phyloP scores from a whole-genome alignment of 2,888 invertebrate species.

The Podabrus alpinus region DNA sequence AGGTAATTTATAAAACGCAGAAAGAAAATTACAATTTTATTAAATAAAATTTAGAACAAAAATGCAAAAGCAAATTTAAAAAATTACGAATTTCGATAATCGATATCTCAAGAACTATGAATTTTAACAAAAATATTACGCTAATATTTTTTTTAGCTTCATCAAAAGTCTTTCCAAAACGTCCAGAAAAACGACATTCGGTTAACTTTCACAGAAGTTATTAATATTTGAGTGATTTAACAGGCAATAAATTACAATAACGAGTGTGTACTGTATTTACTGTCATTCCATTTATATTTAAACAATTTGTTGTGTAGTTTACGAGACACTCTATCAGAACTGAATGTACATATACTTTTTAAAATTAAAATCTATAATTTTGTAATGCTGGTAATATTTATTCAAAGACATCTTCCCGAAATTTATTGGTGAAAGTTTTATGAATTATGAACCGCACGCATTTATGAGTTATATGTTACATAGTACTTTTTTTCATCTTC shows the following conservation, averaged over 20 bases:
- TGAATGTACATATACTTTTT: neutral
- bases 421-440: conserved; percentile 22
- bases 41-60: no score
- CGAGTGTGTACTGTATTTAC: neutral
- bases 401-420: conserved; percentile 11
- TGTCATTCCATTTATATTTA: neutral
- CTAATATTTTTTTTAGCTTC: no score
- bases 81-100: no score
- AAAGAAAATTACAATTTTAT: no score
- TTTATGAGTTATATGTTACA: conserved; percentile 7
- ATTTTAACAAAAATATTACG: no score
- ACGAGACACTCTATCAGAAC: neutral
- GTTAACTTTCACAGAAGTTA: no score
- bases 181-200: no score
- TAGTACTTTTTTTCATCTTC: conserved; percentile 2
- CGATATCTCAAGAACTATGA: no score
- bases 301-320: neutral
- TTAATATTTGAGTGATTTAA: neutral
- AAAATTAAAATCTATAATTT: conserved; percentile 12
- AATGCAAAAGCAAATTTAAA: no score
- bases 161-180: no score
- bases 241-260: neutral
- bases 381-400: conserved; percentile 15
- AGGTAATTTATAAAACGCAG: no score
- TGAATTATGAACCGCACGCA: conserved; percentile 14